Conservation (phyloP, 1,140 invertebrate species). For the Aphidius ervi region DNA sequence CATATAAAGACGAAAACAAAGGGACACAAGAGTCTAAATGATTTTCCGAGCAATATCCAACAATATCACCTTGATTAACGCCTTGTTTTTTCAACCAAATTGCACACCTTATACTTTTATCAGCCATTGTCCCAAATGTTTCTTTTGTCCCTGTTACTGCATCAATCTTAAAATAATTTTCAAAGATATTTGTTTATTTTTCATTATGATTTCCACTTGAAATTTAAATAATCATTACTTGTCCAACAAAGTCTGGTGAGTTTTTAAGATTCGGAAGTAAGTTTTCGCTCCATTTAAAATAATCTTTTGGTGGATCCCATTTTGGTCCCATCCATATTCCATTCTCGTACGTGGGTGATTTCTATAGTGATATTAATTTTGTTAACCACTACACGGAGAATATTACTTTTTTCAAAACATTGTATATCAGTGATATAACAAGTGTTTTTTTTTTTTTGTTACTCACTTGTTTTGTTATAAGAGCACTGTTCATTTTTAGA, state of each 20-base stretch:
- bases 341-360: neutral
- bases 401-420: too few relatives aligned
- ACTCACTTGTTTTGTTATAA: too few relatives aligned
- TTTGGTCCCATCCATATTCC: conserved; percentile 5
- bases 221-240: neutral
- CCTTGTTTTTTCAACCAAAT: conserved; percentile 43
- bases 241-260: conserved; percentile 4
- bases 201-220: neutral
- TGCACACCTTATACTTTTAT: conserved; percentile 46
- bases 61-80: conserved; percentile 43
- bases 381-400: too few relatives aligned
- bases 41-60: conserved; percentile 47
- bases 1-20: conserved; percentile 45
- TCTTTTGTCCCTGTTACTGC: conserved; percentile 47
- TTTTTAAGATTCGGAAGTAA: neutral
- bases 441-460: too few relatives aligned
- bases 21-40: conserved; percentile 48
- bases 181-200: neutral
- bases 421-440: too few relatives aligned
- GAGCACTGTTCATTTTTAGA: too few relatives aligned
- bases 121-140: conserved; percentile 42
- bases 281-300: conserved; percentile 1
- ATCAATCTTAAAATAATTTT: conserved; percentile 39
- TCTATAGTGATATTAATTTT: too few relatives aligned
- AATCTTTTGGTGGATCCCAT: neutral